Evolutionary conservation across 2,888 invertebrate species (phyloP).

Genomic region (Ophion obscuratus): DNA sequence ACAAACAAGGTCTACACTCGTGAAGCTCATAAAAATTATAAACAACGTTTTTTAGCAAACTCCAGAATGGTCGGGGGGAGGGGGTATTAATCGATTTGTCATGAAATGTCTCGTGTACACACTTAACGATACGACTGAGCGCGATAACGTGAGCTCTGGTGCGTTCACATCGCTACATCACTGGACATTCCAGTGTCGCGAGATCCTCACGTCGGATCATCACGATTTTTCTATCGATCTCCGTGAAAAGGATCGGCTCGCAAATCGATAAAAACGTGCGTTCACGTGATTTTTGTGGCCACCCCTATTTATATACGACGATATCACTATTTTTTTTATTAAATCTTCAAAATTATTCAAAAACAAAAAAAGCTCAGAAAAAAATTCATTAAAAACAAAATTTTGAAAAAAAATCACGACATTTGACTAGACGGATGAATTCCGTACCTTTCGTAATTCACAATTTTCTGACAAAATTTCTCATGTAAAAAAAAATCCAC

Average conservation of each 20-base stretch:
- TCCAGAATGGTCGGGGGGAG: background rate
- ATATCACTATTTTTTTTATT: no score
- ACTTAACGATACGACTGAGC: slow-evolving; percentile 7
- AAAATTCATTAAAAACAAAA: background rate
- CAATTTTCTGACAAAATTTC: no score
- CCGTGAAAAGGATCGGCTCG: background rate
- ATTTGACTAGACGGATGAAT: no score
- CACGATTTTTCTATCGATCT: slow-evolving; percentile 9
- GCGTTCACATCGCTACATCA: slow-evolving; percentile 3
- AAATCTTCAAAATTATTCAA: background rate
- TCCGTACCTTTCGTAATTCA: no score
- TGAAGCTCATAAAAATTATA: background rate
- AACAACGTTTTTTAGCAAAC: background rate
- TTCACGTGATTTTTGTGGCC: no score
- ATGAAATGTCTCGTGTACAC: background rate
- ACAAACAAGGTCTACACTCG: no score
- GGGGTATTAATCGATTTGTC: background rate
- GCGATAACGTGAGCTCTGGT: slow-evolving; percentile 28
- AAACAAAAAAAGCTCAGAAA: background rate
- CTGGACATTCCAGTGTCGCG: slow-evolving; percentile 27
- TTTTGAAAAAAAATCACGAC: background rate
- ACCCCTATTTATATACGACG: no score
- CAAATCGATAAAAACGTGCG: background rate
- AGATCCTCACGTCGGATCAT: slow-evolving; percentile 27
- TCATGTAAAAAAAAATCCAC: background rate